A percentile compares a stretch with the other conserved stretches of the same genome.
Evolutionary conservation across 2,888 invertebrate genomes (phyloP).

Genomic region (Oegoconia quadripuncta): DNA sequence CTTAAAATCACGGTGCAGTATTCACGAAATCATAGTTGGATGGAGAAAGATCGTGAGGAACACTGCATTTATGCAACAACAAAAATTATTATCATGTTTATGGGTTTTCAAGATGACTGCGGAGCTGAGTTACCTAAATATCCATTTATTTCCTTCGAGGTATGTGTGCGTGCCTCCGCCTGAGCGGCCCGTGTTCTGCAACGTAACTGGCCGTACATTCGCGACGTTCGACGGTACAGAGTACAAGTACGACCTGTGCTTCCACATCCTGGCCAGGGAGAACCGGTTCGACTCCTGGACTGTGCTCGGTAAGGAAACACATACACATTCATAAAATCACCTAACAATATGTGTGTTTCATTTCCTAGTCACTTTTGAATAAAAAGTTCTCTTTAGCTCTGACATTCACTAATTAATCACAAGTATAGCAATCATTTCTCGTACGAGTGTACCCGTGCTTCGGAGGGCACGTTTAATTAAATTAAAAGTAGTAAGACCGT

Average conservation of each 20-base stretch:
- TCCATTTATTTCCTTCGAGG: slow-evolving; percentile 38
- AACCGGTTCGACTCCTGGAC: slow-evolving; percentile 83
- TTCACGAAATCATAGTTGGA: too few relatives aligned
- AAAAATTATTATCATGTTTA: neutral
- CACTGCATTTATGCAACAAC: too few relatives aligned
- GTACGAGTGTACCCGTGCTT: too few relatives aligned
- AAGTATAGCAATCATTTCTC: too few relatives aligned
- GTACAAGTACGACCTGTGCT: slow-evolving; percentile 89
- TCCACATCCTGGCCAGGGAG: slow-evolving; percentile 88
- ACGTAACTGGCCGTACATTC: slow-evolving; percentile 86
- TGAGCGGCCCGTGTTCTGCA: slow-evolving; percentile 82
- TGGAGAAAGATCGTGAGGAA: too few relatives aligned
- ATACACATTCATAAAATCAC: neutral
- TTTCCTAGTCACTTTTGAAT: too few relatives aligned
- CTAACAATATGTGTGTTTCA: neutral
- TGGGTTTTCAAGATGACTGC: neutral
- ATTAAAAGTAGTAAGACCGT: too few relatives aligned
- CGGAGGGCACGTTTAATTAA: too few relatives aligned
- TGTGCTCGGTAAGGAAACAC: slow-evolving; percentile 78
- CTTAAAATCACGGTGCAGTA: too few relatives aligned
- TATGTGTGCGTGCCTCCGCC: slow-evolving; percentile 83
- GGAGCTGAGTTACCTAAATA: neutral
- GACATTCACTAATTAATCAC: too few relatives aligned
- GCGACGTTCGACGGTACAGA: slow-evolving; percentile 89
- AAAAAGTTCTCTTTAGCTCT: too few relatives aligned